Conservation (phyloP, 2,113 vertebrate genomes). For the Laticauda colubrina region DNA sequence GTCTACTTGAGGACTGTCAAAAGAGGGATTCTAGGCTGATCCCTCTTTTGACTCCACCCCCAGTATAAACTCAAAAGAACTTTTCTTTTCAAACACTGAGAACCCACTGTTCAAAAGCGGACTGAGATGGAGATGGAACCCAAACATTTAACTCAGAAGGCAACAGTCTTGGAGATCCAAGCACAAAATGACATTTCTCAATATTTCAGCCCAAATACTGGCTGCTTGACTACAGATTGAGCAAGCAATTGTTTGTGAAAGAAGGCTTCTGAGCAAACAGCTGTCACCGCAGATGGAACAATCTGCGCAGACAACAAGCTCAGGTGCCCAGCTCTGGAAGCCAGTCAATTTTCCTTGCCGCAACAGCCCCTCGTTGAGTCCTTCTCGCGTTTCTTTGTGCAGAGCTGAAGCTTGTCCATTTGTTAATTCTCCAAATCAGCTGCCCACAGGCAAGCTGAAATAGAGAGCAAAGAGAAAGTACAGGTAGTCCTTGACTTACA, state of each 20-base stretch:
- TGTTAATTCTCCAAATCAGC: constrained; percentile 12
- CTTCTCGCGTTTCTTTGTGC: constrained; percentile 12
- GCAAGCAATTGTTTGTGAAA: constrained; percentile 44
- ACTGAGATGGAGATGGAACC: background rate
- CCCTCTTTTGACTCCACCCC: background rate
- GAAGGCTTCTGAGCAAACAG: constrained; percentile 31
- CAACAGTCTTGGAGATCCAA: background rate
- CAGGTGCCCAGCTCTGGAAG: constrained; percentile 36
- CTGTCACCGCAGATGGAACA: constrained; percentile 45
- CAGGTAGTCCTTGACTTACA: too few species aligned
- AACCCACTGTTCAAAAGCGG: background rate
- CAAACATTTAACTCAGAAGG: background rate
- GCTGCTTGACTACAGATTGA: constrained; percentile 35
- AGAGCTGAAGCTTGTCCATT: background rate
- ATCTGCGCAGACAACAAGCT: constrained; percentile 15
- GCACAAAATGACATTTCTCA: constrained; percentile 36
- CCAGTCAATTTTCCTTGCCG: constrained; percentile 21
- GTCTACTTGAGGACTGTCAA: background rate
- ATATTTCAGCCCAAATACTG: constrained; percentile 19
- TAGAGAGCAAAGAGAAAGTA: too few species aligned
- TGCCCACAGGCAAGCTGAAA: background rate
- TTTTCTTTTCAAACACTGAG: background rate
- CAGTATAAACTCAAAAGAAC: background rate
- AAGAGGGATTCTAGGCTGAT: background rate
- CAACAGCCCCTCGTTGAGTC: background rate